Base-by-base conservation (phyloP, 2,888 invertebrate species). In the Cantharis rustica region DNA sequence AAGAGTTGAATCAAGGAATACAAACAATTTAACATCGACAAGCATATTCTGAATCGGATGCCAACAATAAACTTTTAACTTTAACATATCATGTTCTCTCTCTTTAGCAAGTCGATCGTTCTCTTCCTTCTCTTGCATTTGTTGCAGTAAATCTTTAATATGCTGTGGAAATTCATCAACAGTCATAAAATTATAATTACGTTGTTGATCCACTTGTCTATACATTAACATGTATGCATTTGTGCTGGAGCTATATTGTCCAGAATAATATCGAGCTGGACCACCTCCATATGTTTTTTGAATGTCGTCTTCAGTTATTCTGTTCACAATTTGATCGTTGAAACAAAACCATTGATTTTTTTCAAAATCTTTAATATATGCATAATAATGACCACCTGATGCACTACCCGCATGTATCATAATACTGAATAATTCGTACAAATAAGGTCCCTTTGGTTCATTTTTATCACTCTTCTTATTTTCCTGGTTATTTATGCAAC, bases 161-260 rank as follows among this genome's bases (percentile, higher is more conserved):
- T 96, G 95, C 61, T 90, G 89, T 0, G 96, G 96, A 83, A 96
- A 94, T 47, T 94, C 91, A n/a, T 91, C 91, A 0, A 89, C 89
- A 64, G 91, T 90, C 85, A 94, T 92, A 1, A 92, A 92, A n/a
- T 89, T 86, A 76, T 90, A 89, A 85, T 94, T 94, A 23, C 91
- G 88, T 68, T 90, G 89, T 68, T 90, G 88, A 86, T 94, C 93
- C 68, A 93, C 92, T 87, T 95, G 94, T 69, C 96, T 89, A 85
- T 96, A 97, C 94, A 96, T 95, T 75, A 97, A 89, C 96, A 96
- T 96, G 84, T 96, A 96, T 0, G 96, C 96, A 87, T 96, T 96
- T 68, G 95, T 95, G 84, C 95, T 95, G 73, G 94, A 93, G 81
- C 93, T 93, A 85, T 93, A 95, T 47, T 93, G 92, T 62, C 93